Evolutionary conservation across 2,113 vertebrate genomes (phyloP).

Genomic region (Tor tambroides): DNA sequence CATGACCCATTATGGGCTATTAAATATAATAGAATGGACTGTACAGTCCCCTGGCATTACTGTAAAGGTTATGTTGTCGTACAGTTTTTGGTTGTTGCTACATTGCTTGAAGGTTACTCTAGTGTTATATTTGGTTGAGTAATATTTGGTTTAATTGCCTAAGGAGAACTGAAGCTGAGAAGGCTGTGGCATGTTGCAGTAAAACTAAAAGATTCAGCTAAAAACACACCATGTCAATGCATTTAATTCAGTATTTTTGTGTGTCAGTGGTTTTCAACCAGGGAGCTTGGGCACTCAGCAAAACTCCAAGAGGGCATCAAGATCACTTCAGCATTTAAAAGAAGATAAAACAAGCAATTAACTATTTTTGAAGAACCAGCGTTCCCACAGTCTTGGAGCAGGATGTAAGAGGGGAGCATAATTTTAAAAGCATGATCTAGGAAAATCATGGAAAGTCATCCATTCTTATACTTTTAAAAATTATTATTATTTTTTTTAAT

Average conservation of each 20-base stretch:
- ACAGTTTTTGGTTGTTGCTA: not conserved
- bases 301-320: not conserved
- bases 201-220: not conserved
- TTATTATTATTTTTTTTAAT: too few species aligned
- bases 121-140: not conserved
- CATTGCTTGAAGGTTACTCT: not conserved
- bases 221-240: not conserved
- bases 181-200: not conserved
- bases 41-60: not conserved
- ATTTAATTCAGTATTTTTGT: not conserved
- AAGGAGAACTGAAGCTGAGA: not conserved
- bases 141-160: not conserved
- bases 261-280: not conserved
- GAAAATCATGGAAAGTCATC: too few species aligned
- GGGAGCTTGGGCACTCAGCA: not conserved
- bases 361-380: too few species aligned
- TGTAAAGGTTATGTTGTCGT: not conserved
- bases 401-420: not conserved
- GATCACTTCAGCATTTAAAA: not conserved
- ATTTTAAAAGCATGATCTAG: not conserved
- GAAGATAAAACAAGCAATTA: not conserved
- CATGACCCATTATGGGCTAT: not conserved
- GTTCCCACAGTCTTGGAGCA: not conserved
- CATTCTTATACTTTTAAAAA: not conserved
- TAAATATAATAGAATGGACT: not conserved